Base-by-base conservation (phyloP, 2,113 vertebrate species). In the Sclerurus mexicanus region DNA sequence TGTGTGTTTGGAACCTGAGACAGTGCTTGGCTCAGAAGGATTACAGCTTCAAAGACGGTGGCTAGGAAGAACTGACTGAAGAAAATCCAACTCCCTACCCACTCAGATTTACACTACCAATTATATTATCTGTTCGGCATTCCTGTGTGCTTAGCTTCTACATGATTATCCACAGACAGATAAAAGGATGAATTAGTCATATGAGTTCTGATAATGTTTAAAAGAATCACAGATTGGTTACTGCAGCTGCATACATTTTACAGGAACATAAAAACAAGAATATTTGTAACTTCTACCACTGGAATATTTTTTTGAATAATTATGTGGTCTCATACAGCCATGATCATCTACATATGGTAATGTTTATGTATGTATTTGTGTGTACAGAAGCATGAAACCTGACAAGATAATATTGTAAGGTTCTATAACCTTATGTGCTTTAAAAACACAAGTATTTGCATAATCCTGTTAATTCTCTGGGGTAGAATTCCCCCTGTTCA, bases 11-110 rank as follows among this genome's bases (percentile, higher is more conserved):
- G 86, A 93, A 89, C 60, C 52, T 56, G 56, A 92, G 76, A 89
- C 22, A 31, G 7, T 11, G 40, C 64, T 84, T 49, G 35, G 64
- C 49, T 89, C 69, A 67, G 76, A 90, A 95, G 76, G 83, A 95
- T 93, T 81, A 49, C 72, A 89, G 59, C 80, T 95, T 95, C 95
- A 96, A 97, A 97, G 95, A 68, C 69, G 82, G 89, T 5, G 76
- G 94, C 80, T 89, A 87, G 69, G 93, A 89, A 90, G 91, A 92
- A 78, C 33, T 75, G 93, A 94, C 91, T 93, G 95, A 96, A 95
- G 91, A 76, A 96, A 94, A 87, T 94, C 94, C 96, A 96, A 81
- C 42, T 89, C 73, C 86, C 93, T 89, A 56, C 94, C 80, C 86
- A 89, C 89, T 93, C 86, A 90, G 47, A 84, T 85, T 93, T 87